phyloP scores from a whole-genome alignment of 2,797 vertebrate genomes.

The Takifugu ocellatus region DNA sequence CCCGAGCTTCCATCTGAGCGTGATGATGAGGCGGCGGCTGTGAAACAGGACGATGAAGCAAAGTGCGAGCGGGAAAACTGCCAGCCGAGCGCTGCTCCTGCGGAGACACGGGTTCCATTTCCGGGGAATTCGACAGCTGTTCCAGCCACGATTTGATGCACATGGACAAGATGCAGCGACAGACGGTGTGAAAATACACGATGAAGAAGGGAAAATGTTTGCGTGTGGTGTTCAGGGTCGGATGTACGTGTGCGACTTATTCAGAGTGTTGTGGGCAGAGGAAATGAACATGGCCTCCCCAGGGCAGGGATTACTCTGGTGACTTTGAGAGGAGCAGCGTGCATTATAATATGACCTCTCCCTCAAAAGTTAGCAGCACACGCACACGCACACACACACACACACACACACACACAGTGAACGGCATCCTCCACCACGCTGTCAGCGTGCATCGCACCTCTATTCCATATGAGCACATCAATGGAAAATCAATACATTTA shows the following conservation, averaged over 20 bases:
- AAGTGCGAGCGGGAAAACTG: background rate
- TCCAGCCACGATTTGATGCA: no score
- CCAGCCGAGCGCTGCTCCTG: background rate
- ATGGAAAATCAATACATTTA: slow-evolving; percentile 53
- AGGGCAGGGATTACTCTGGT: slow-evolving; percentile 74
- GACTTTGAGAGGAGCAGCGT: slow-evolving; percentile 67
- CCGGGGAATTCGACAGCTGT: no score
- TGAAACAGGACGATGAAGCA: slow-evolving; percentile 4
- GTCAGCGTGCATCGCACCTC: slow-evolving; percentile 27
- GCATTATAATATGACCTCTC: slow-evolving; percentile 69
- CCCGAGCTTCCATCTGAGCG: no score
- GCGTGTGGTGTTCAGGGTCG: slow-evolving; percentile 37
- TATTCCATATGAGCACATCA: slow-evolving; percentile 43
- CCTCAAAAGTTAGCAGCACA: slow-evolving; percentile 16
- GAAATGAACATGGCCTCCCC: slow-evolving; percentile 71
- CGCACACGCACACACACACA: background rate
- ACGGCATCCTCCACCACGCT: slow-evolving; percentile 29
- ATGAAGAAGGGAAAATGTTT: background rate
- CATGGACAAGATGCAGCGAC: no score
- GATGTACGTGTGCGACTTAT: slow-evolving; percentile 57
- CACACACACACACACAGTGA: slow-evolving; percentile 20
- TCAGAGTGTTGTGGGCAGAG: slow-evolving; percentile 60
- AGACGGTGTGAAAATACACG: slow-evolving; percentile 26
- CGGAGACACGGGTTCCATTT: no score
- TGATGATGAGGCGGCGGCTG: slow-evolving; percentile 1